Base-by-base conservation (phyloP, 2,113 vertebrate species). In the Brienomyrus brachyistius region DNA sequence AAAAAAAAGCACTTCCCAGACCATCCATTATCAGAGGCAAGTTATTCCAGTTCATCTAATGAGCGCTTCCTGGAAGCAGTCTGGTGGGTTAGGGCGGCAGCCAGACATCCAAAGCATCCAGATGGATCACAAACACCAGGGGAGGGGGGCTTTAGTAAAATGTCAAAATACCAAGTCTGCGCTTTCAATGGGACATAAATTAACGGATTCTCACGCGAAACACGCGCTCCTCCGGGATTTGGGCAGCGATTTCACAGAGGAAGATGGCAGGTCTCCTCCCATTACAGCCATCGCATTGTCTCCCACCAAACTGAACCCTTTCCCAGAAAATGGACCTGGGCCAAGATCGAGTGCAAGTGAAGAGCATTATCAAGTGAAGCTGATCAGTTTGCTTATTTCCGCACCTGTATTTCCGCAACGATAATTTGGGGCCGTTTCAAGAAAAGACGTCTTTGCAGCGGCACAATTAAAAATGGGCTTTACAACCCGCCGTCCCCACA, bases 1-100 rank as follows among this genome's bases (percentile, higher is more conserved):
- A 70, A 70, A 70, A 87, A 86, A 70, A 70, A 87, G 70, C 59
- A 90, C 43, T 31, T 84, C 83, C 43, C 83, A 86, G n/a, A 86
- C 82, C 52, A 62, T 70, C 54, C 59, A 86, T 70, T 70, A 90
- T 86, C 45, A n/a, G 40, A n/a, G 54, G 45, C 10, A 47, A 77
- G 17, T 74, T 70, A 51, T 74, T 90, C 48, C 82, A 50, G 59
- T 66, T 47, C 31, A 19, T 74, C 35, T 62, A 40, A 62, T 66
- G 54, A 27, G 21, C 35, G 23, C 88, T 83, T 56, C 31, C 88
- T 89, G 66, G 82, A 80, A 80, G 47, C 59, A 19, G 31, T 4
- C 66, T 27, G n/a, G 66, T 5, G 62, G 70, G 40, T 80, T 54
- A 80, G 11, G 21, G 15, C 50, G 3, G 6, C 7, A n/a, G 17